Base-by-base conservation (phyloP, 2,888 invertebrate species). In the Stegana nigrithorax region DNA sequence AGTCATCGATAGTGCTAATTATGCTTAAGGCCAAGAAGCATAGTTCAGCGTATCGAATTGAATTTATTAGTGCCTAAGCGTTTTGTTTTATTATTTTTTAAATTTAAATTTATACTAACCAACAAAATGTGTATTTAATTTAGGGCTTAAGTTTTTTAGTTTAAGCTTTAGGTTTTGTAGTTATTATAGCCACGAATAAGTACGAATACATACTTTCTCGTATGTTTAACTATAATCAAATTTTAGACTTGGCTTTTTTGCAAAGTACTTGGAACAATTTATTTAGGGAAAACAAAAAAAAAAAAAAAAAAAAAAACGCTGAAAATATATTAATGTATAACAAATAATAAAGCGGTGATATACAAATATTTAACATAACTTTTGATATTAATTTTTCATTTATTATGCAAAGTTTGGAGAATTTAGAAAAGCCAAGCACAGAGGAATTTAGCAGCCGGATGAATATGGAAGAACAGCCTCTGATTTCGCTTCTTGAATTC, bases 1-100 rank as follows among this genome's bases (percentile, higher is more conserved):
- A 32, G 82, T 83, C 61, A 73, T 82, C 39, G 79, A 73, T 65
- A 68, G 65, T 62, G 68, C 32, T 21, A 55, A 55, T 55, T 55
- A 55, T 36, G 36, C 53, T 55, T 55, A 23, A 55, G n/a, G 50
- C 50, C n/a, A n/a, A n/a, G n/a, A n/a, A n/a, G n/a, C n/a, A n/a
- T n/a, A n/a, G n/a, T n/a, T n/a, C n/a, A n/a, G 32, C 12, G 10
- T 47, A 14, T 42, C 14, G 25, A 4, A 53, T 26, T 19, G 32
- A 66, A 60, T 53, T 59, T 61, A 55, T 57, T 72, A 71, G 73
- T 75, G 75, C 77, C 79, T 79, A 65, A 64, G 65, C 53, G 39
- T 42, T 27, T 58, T 44, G 12, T 45, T 45, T 26, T 50, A 12
- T n/a, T n/a, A n/a, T n/a, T n/a, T n/a, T n/a, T 19, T 50, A 19